Percentiles rank a stretch among this genome's conserved stretches.
Conservation (phyloP, 2,888 invertebrate species). For the Heteropelma amictum region DNA sequence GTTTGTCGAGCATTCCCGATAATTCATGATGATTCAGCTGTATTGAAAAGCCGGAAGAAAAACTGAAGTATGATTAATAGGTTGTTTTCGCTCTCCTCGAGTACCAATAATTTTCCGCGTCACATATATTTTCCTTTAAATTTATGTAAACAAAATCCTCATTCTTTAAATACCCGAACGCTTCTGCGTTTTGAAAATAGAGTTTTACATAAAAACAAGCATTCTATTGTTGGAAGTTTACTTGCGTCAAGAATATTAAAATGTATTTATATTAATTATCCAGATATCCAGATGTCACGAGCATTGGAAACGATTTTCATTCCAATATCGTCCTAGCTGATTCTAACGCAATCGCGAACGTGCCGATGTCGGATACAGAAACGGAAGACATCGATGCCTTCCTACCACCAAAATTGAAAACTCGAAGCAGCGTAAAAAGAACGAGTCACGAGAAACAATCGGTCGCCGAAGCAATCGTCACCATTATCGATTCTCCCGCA, state of each 20-base stretch:
- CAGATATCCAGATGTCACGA: neutral
- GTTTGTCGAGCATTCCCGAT: neutral
- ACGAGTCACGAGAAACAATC: neutral
- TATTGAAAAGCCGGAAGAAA: too few species aligned
- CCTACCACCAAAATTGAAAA: constrained; percentile 7
- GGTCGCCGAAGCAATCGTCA: neutral
- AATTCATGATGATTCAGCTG: neutral
- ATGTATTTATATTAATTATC: too few species aligned
- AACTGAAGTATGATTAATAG: too few species aligned
- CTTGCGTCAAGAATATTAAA: too few species aligned
- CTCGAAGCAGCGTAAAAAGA: neutral
- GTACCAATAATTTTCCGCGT: too few species aligned
- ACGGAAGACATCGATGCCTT: constrained; percentile 25
- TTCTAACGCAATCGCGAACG: neutral
- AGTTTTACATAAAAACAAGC: too few species aligned
- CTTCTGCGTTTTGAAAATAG: too few species aligned
- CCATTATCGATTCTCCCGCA: neutral
- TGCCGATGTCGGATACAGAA: neutral
- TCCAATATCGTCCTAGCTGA: neutral
- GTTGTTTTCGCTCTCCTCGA: too few species aligned
- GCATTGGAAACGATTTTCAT: neutral
- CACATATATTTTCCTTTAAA: too few species aligned
- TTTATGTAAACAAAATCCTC: too few species aligned
- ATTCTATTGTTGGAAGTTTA: too few species aligned
- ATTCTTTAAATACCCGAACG: too few species aligned